Base-by-base conservation (phyloP, 2,113 vertebrate species). In the Pao palembangensis region DNA sequence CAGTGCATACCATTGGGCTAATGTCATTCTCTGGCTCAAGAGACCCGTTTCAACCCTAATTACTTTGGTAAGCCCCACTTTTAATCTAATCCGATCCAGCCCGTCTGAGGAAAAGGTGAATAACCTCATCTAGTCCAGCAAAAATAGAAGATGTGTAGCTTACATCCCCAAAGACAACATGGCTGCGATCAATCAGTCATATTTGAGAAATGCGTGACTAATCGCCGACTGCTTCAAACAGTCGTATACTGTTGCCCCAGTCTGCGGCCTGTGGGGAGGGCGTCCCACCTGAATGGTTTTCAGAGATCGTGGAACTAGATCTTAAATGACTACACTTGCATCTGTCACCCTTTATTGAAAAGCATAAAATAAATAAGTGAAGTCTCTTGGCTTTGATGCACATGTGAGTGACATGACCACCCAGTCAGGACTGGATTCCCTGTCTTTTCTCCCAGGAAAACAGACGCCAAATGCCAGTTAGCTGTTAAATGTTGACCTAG, bases 281-380 rank as follows among this genome's bases (percentile, higher is more conserved):
- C 16, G 25, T 69, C 68, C 72, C 77, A 79, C 77, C 83, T 80
- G 78, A 84, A 72, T 86, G 58, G 78, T 53, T 34, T 69, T 75
- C 73, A 61, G 51, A 60, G 57, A 74, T 82, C 57, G 46, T 34
- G 70, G 67, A 80, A 85, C 73, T 64, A 73, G 34, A 38, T 38
- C 34, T 38, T 38, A 31, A 31, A 31, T 31, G 8, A 38, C 34
- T 59, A 59, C 23, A 42, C 18, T 61, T 67, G 47, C n/a, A 15
- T 58, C 20, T 80, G 61, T 61, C 55, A 10, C 28, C 61, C 42
- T 5, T 58, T 58, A 78, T 78, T 58, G 75, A 74, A 67, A 18
- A 19, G 52, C 67, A 71, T 3, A 15, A 58, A 25, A 23, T 58
- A 31, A 76, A 76, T 64, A 44, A 75, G 53, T 64, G 61, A 73